Base-by-base conservation (phyloP, 2,113 vertebrate species). In the Dromas ardeola region DNA sequence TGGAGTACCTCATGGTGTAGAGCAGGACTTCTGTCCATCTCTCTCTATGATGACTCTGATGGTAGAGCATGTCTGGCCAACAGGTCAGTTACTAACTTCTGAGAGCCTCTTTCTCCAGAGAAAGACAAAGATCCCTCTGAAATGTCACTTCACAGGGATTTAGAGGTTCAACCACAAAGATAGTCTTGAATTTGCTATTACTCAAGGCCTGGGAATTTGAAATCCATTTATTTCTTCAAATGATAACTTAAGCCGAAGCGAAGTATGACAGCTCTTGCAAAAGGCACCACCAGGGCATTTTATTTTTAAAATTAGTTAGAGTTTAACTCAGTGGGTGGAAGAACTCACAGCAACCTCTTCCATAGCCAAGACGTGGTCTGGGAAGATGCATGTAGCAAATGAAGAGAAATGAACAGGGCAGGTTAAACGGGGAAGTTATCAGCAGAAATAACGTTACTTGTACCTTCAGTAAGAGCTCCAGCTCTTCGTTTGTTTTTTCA, bases 211-310 rank as follows among this genome's bases (percentile, higher is more conserved):
- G 18, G 49, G 79, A 95, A 94, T 85, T 85, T 88, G 40, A 78
- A 91, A 56, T 63, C 16, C 22, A 19, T 91, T 87, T 86, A 76
- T 96, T 95, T 76, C 43, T 90, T 82, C 49, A 93, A 67, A 86
- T 87, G 36, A 61, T 85, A 85, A 73, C 34, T 76, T 72, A 45
- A 71, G 13, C 11, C 81, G 27, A 13, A 66, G 15, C 26, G 25
- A 86, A 91, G 53, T 13, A 72, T 80, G 74, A 85, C 73, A 61
- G n/a, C 8, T 79, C 27, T 71, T 65, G 45, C n/a, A 94, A 94
- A 55, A 36, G 36, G 10, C n/a, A 63, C 7, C 23, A 78, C 5
- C 6, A 71, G 23, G 30, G 18, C 8, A 67, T 88, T 85, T 67
- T 74, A 25, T 53, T 84, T 90, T 83, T 59, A 3, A 77, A 78